Evolutionary conservation across 2,113 vertebrate genomes (phyloP), one percentile per base, ranked within the genome.

Genomic region (Etia nguti): DNA sequence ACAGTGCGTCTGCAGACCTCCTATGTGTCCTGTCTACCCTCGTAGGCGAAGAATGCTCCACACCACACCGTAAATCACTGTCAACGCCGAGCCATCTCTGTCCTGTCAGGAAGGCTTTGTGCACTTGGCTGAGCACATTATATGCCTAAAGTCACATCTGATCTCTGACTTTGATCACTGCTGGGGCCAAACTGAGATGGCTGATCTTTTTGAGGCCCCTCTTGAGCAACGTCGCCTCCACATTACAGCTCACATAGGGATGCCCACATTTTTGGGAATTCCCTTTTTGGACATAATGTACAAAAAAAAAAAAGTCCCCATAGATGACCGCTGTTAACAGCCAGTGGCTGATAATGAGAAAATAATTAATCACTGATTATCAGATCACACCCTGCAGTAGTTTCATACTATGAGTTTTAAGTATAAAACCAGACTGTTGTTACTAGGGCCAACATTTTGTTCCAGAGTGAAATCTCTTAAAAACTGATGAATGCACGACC

Each of bases 91-190:
- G 86, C 82, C 89, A 91, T 86, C 86, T 85, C 34, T 80, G 86
- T 86, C 90, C 93, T 91, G 94, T 95, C 95, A 93, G 86, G 80
- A 87, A 54, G 5, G 86, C 79, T 95, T 81, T 31, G 82, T 80
- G 80, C 91, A 94, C 92, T 89, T 15, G 83, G 80, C 83, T 88
- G 91, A 91, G 59, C 93, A 90, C 91, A 92, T 95, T 95, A 91
- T 94, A 90, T 80, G 87, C 60, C 85, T 12, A 57, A 85, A 93
- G 91, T 93, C 91, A 82, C 89, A 68, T 92, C 88, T 91, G 88
- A 91, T 87, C 86, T 92, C 56, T 36, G 86, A 87, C 93, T 94
- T 95, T 95, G 91, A 93, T 94, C 92, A 80, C 81, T 50, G 91
- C 52, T 80, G 26, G 41, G 50, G 59, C n/a, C 83, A 79, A 82